Percentiles rank a stretch among this genome's conserved stretches.
Conservation (phyloP, 2,888 invertebrate genomes). For the Hybos culiciformis region DNA sequence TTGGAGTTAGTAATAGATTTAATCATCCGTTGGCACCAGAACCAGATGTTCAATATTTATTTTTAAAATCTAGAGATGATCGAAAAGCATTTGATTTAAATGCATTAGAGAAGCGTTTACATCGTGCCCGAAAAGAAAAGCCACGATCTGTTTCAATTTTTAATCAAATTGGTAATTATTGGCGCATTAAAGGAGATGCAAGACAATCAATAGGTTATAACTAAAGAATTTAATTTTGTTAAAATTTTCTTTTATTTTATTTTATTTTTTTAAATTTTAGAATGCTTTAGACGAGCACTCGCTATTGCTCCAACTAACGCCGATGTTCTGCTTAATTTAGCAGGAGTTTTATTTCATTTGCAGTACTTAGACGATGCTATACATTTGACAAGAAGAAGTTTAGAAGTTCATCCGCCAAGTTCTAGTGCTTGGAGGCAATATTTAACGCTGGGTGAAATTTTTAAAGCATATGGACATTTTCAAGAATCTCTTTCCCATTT, state of each 20-base stretch:
- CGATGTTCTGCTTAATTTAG: constrained; percentile 71
- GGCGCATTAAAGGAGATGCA: constrained; percentile 80
- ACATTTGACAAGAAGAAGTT: constrained; percentile 67
- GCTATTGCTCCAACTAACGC: constrained; percentile 77
- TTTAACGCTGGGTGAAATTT: constrained; percentile 81
- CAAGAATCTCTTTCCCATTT: constrained; percentile 76
- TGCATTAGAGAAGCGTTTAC: constrained; percentile 56
- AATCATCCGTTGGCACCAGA: constrained; percentile 75
- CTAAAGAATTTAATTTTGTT: no score
- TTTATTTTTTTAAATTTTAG: no score
- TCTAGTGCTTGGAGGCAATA: constrained; percentile 85
- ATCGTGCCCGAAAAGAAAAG: constrained; percentile 69
- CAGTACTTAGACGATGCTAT: constrained; percentile 85
- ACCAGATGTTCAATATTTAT: constrained; percentile 64
- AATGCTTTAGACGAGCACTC: constrained; percentile 75
- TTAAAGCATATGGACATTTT: constrained; percentile 80
- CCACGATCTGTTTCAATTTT: constrained; percentile 72
- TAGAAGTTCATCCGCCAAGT: constrained; percentile 72
- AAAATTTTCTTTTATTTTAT: no score
- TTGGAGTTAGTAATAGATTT: constrained; percentile 70
- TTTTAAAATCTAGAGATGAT: constrained; percentile 45
- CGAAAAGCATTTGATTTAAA: constrained; percentile 57
- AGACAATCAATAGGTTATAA: constrained; percentile 70
- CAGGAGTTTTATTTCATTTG: constrained; percentile 68
- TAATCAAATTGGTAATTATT: constrained; percentile 85